Evolutionary conservation across 1,140 invertebrate species (phyloP).

Genomic region (Drosophila littoralis): DNA sequence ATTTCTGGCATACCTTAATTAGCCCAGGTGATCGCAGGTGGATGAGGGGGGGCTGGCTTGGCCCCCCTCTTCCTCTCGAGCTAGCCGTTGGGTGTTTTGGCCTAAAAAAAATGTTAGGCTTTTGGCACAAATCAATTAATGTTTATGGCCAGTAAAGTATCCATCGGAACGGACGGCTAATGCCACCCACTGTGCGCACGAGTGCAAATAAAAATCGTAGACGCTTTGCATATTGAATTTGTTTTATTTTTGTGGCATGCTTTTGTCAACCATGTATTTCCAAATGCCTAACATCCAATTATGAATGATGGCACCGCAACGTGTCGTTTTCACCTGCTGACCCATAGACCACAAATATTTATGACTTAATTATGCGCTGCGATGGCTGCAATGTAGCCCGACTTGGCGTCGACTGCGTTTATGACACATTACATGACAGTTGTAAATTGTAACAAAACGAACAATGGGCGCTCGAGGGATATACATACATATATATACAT

Average conservation of each 20-base stretch:
- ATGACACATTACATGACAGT: conserved; percentile 42
- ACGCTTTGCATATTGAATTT: conserved; percentile 69
- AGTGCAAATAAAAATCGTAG: conserved; percentile 68
- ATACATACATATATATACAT: not conserved
- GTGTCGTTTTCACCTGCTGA: conserved; percentile 68
- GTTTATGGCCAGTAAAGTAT: conserved; percentile 52
- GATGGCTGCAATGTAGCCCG: conserved; percentile 9
- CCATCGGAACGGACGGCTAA: conserved; percentile 33
- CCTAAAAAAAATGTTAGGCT: conserved; percentile 59
- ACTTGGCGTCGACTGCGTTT: conserved; percentile 19
- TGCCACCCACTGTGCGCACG: conserved; percentile 73
- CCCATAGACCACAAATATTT: conserved; percentile 45
- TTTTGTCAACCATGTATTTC: conserved; percentile 48
- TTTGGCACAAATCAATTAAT: conserved; percentile 79
- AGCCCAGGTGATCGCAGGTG: conserved; percentile 38
- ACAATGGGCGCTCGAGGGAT: not conserved
- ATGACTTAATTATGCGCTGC: conserved; percentile 36
- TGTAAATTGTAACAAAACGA: conserved; percentile 44
- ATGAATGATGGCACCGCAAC: conserved; percentile 38
- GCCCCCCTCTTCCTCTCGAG: not conserved
- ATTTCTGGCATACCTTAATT: conserved; percentile 71
- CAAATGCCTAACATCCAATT: conserved; percentile 64
- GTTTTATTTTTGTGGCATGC: conserved; percentile 15
- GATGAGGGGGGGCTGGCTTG: conserved; percentile 17
- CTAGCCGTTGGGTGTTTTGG: conserved; percentile 40